These are phyloP conservation scores for Griposia aprilina DNA, from an alignment of 2,888 invertebrate species.

Conservation along the genomic window DNA sequence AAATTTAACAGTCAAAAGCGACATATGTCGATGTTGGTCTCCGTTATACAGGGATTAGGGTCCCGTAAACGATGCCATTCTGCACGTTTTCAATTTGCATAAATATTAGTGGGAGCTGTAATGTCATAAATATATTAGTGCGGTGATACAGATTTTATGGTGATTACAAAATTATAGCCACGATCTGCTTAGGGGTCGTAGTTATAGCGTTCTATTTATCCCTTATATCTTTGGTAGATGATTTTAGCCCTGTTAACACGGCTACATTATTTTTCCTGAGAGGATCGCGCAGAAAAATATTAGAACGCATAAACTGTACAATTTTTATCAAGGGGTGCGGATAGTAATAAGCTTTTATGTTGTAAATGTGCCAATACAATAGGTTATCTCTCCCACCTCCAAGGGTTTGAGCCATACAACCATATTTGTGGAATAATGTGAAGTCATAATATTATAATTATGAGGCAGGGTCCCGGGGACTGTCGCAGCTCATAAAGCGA, in stretches of 20 bases:
- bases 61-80: slow-evolving; percentile 86
- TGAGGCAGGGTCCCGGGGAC: slow-evolving; percentile 74
- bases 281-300: slow-evolving; percentile 47
- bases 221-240: slow-evolving; percentile 56
- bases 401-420: slow-evolving; percentile 71
- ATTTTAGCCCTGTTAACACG: slow-evolving; percentile 40
- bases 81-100: slow-evolving; percentile 90
- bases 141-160: slow-evolving; percentile 90
- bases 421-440: slow-evolving; percentile 82
- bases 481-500: slow-evolving; percentile 78
- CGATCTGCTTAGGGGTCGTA: slow-evolving; percentile 78
- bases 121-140: slow-evolving; percentile 90
- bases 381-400: slow-evolving; percentile 71
- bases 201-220: slow-evolving; percentile 71
- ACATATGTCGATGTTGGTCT: slow-evolving; percentile 82
- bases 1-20: slow-evolving; percentile 70
- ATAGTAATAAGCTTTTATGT: slow-evolving; percentile 71
- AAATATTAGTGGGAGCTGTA: slow-evolving; percentile 89
- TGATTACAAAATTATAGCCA: slow-evolving; percentile 87
- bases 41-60: slow-evolving; percentile 82
- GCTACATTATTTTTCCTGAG: slow-evolving; percentile 29
- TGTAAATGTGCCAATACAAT: slow-evolving; percentile 73
- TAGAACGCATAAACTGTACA: slow-evolving; percentile 60
- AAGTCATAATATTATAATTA: slow-evolving; percentile 89
- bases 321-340: slow-evolving; percentile 67